Evolutionary conservation across 2,113 vertebrate genomes (phyloP), one percentile per base, ranked within the genome.

Genomic region (Salvelinus sp.): DNA sequence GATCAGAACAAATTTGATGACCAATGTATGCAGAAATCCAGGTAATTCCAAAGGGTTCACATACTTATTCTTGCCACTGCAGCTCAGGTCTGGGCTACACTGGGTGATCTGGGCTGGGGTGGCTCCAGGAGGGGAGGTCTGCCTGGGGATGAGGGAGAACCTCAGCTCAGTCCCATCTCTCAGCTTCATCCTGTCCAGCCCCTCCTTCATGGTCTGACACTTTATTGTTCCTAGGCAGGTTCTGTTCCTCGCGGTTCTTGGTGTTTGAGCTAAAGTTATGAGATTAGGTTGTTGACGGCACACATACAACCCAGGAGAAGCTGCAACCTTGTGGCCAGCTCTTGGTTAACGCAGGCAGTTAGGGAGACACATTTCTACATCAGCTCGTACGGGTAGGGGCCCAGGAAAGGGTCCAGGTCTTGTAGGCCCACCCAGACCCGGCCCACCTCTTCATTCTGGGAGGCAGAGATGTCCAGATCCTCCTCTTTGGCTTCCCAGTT

Each of bases 341-440:
- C 92, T 23, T 94, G 91, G 3, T 79, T 94, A 74, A 99, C 84
- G 50, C 92, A 94, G 89, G 84, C 95, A 54, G 93, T 97, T 73
- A 98, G 94, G 9, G 97, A 97, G 9, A 99, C 94, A 97, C 97
- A 99, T 72, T 95, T 96, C 76, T 94, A 95, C 78, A 98, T 92
- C 0, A 91, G 94, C 71, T 92, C 92, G 50, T 97, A 98, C 0
- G 97, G 97, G 65, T 98, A 99, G 0, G 97, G 96, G 13, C 96
- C 98, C 9, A 99, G 88, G 80, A 92, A 95, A 3, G 80, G 88
- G 80, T 99, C 97, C 79, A 99, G 86, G 20, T 97, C 96, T 33
- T 54, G 90, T n/a, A 99, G 90, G 57, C 76, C 92, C 1, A 86
- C 93, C 64, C 92, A 78, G 68, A 96, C 87, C 4, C 93, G 91